Conservation (phyloP, 23 tunicate species). For the Aplidium turbinatum region DNA sequence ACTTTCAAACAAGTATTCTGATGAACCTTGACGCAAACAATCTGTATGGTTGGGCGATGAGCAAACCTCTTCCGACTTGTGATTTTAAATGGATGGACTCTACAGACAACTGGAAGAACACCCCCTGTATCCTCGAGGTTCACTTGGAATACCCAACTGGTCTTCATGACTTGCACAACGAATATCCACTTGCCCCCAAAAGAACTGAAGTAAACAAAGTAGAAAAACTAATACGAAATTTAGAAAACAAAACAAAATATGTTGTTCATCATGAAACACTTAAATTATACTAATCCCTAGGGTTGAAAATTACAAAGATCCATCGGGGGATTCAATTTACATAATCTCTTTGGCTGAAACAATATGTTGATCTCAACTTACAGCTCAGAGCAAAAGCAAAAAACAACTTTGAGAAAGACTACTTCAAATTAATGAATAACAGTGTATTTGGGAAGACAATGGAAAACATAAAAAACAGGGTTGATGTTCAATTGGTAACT, state of each 20-base stretch:
- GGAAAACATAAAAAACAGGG: background rate
- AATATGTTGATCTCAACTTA: background rate
- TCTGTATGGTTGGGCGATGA: too few species aligned
- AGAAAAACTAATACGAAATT: background rate
- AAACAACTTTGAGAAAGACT: background rate
- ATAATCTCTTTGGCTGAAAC: background rate
- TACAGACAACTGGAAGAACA: too few species aligned
- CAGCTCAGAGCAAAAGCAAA: background rate
- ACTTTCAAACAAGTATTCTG: too few species aligned
- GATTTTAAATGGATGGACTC: too few species aligned
- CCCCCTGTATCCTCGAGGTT: too few species aligned
- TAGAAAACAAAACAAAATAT: background rate
- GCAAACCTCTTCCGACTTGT: too few species aligned
- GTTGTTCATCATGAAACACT: conserved; percentile 2
- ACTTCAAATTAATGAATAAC: background rate
- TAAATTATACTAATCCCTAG: background rate
- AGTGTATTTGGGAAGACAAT: too few species aligned
- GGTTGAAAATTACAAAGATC: background rate
- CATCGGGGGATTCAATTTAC: background rate
- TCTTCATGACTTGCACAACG: background rate
- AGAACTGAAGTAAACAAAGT: background rate
- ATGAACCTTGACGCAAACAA: too few species aligned
- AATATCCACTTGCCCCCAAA: background rate
- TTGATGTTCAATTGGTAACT: background rate
- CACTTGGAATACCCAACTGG: background rate